Percentiles rank a stretch among this genome's conserved stretches.
phyloP scores from a whole-genome alignment of 2,888 invertebrate species.

The Dromius quadrimaculatus region DNA sequence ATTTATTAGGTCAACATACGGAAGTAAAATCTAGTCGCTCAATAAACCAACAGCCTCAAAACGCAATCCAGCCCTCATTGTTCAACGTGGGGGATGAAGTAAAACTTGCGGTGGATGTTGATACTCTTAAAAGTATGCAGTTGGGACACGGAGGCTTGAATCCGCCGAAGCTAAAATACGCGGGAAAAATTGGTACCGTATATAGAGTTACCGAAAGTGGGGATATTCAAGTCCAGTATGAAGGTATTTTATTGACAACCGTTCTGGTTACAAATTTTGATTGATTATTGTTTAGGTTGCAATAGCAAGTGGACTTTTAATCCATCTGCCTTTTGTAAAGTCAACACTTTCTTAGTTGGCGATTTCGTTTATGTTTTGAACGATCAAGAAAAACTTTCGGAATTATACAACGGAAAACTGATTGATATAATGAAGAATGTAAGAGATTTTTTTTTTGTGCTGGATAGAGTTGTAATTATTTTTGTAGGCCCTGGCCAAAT shows the following conservation, averaged over 20 bases:
- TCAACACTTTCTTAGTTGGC: slow-evolving; percentile 80
- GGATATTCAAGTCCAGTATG: slow-evolving; percentile 84
- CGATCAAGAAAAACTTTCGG: slow-evolving; percentile 78
- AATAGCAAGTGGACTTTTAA: slow-evolving; percentile 91
- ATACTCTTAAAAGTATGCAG: slow-evolving; percentile 82
- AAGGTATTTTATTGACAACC: slow-evolving; percentile 65
- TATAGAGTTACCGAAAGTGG: slow-evolving; percentile 90
- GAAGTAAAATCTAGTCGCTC: slow-evolving; percentile 58
- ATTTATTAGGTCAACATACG: slow-evolving; percentile 62
- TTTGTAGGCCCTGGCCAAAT: slow-evolving; percentile 79
- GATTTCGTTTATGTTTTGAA: slow-evolving; percentile 82
- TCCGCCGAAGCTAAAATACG: slow-evolving; percentile 86
- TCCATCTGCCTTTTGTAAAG: slow-evolving; percentile 81
- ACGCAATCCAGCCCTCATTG: slow-evolving; percentile 57
- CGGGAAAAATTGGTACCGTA: slow-evolving; percentile 82
- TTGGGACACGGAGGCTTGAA: slow-evolving; percentile 95
- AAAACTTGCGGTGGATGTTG: slow-evolving; percentile 79
- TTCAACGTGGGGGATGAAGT: slow-evolving; percentile 88
- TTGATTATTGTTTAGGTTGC: slow-evolving; percentile 67
- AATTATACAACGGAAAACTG: slow-evolving; percentile 89
- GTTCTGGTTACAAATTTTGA: slow-evolving; percentile 34
- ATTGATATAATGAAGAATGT: slow-evolving; percentile 86
- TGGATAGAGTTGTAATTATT: background rate
- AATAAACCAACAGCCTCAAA: slow-evolving; percentile 17
- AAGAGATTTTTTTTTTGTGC: too few species aligned